Conservation (phyloP, 2,113 vertebrate species). For the Henicopernis longicauda region DNA sequence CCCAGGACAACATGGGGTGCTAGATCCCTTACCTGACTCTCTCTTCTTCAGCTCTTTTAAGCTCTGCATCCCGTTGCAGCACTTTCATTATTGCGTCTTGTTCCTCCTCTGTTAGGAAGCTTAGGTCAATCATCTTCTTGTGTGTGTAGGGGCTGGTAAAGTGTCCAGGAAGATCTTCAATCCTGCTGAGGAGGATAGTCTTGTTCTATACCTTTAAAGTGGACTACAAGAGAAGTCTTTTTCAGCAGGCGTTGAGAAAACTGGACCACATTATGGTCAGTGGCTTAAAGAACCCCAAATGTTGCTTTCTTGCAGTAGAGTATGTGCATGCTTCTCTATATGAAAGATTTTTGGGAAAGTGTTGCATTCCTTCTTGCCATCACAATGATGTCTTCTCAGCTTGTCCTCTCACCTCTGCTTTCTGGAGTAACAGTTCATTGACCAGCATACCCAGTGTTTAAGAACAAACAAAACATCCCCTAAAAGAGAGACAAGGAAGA, state of each 20-base stretch:
- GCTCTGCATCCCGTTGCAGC: constrained; percentile 83
- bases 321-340: neutral
- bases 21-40: constrained; percentile 80
- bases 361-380: neutral
- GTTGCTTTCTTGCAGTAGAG: neutral
- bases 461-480: neutral
- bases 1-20: neutral
- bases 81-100: constrained; percentile 87
- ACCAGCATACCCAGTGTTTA: neutral
- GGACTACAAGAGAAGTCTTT: neutral
- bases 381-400: neutral
- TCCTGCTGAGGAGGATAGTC: neutral
- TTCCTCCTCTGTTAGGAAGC: constrained; percentile 89
- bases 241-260: neutral
- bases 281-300: neutral
- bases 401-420: neutral
- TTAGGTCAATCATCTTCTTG: constrained; percentile 89
- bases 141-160: neutral
- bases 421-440: constrained; percentile 1
- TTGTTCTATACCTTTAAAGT: too few relatives aligned
- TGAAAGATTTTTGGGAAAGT: neutral
- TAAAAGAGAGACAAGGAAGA: constrained; percentile 36
- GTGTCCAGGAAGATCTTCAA: neutral
- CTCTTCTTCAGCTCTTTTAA: constrained; percentile 85
- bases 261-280: neutral